These are phyloP conservation scores for Tupaia chinensis DNA, from an alignment of 2,113 vertebrate species.

Conservation along the genomic window DNA sequence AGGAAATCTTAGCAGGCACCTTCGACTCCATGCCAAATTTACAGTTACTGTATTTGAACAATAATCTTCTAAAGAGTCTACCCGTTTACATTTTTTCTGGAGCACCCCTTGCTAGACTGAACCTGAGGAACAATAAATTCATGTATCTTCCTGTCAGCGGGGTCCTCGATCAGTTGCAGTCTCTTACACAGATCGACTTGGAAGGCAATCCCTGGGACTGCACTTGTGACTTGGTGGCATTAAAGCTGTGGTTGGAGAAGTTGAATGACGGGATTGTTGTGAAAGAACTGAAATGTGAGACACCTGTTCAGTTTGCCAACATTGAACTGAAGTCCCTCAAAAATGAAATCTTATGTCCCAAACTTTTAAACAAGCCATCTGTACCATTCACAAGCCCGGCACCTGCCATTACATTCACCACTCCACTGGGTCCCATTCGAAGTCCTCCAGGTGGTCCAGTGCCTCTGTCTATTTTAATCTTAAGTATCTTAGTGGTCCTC, in stretches of 20 bases:
- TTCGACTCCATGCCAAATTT: constrained; percentile 98
- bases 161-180: constrained; percentile 96
- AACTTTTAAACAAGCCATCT: constrained; percentile 94
- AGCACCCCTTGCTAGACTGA: constrained; percentile 95
- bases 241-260: constrained; percentile 98
- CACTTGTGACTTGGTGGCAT: constrained; percentile 96
- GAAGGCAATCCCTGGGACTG: constrained; percentile 99
- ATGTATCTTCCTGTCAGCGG: constrained; percentile 99
- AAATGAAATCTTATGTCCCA: constrained; percentile 97
- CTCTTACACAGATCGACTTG: constrained; percentile 96
- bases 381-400: constrained; percentile 92
- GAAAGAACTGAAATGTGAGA: constrained; percentile 96
- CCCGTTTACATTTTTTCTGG: constrained; percentile 96
- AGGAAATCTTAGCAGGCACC: constrained; percentile 96
- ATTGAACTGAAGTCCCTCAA: constrained; percentile 96
- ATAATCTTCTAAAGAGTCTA: constrained; percentile 95
- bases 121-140: constrained; percentile 99
- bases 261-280: constrained; percentile 94
- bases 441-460: constrained; percentile 96
- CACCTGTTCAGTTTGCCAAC: constrained; percentile 97
- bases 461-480: constrained; percentile 97
- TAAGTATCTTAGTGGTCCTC: constrained; percentile 97
- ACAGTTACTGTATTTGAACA: constrained; percentile 97
- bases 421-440: constrained; percentile 92
- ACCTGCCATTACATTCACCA: constrained; percentile 90